These are phyloP conservation scores for Formica selysi DNA, from an alignment of 1,140 invertebrate species.

Conservation along the genomic window DNA sequence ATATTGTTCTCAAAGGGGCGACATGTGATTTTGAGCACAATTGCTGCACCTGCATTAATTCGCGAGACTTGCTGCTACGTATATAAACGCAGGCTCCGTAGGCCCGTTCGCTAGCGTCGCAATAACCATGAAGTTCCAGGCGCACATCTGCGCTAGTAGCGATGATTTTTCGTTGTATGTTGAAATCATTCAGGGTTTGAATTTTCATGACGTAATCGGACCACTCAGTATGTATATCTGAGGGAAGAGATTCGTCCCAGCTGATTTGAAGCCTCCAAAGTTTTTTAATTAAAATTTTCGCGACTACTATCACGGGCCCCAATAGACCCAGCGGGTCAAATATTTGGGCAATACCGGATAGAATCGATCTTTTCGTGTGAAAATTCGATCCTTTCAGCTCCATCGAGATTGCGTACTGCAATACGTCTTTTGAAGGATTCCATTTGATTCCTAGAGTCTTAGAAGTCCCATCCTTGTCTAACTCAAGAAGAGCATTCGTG, in stretches of 20 bases:
- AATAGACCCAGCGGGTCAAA: not conserved
- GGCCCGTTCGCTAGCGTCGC: slow-evolving; percentile 79
- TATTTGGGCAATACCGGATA: not conserved
- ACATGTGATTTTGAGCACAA: slow-evolving; percentile 79
- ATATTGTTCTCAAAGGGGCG: slow-evolving; percentile 76
- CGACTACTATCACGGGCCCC: not conserved
- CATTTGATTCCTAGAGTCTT: not conserved
- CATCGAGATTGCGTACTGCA: not conserved
- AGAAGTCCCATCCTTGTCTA: not conserved
- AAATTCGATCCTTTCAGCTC: no score
- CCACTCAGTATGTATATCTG: not conserved
- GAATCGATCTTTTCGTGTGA: not conserved
- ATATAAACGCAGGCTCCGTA: slow-evolving; percentile 84
- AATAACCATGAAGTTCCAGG: slow-evolving; percentile 77
- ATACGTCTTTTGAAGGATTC: not conserved
- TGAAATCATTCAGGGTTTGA: not conserved
- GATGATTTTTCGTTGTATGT: not conserved
- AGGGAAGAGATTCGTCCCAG: not conserved
- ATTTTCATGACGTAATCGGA: not conserved
- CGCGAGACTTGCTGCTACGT: slow-evolving; percentile 41
- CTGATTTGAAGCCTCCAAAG: not conserved
- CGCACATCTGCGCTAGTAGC: not conserved
- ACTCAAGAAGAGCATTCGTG: not conserved
- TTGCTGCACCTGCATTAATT: slow-evolving; percentile 46
- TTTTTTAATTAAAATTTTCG: not conserved